Evolutionary conservation across 2,113 vertebrate species (phyloP), one percentile per base, ranked within the genome.

Genomic region (Saimiri boliviensis): DNA sequence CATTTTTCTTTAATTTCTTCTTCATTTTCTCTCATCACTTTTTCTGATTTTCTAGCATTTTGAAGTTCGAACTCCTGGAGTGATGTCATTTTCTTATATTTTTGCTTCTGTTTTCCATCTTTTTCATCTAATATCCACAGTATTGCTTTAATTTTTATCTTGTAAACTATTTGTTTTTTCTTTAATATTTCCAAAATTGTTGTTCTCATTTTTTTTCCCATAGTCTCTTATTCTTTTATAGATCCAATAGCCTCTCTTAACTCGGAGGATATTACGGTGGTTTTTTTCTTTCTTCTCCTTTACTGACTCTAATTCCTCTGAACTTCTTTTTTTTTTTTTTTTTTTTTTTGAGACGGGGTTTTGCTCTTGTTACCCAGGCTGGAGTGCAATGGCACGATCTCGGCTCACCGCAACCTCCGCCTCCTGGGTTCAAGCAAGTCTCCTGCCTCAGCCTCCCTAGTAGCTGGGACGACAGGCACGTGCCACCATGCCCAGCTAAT

Each of bases 1-100:
- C 35, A 40, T 16, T 70, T 68, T 84, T 86, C 40, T 82, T 37
- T 42, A 45, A 70, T 58, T 83, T 58, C 32, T 66, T 30, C 63
- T 86, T 30, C 42, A 12, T 49, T 30, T 91, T 60, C 27, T 71
- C 47, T 70, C 42, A 86, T n/a, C 37, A 58, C 17, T 68, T 58
- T 87, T 87, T n/a, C 49, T 92, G 6, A 68, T 91, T n/a, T 96
- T 35, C 40, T 82, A 35, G 47, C 17, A 81, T 83, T 96, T 96
- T 91, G 37, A 94, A 6, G 8, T 40, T 88, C 21, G 12, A 83
- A 84, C 37, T 68, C n/a, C n/a, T 45, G 23, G 8, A 76, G 68
- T 66, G 25, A 77, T 49, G 27, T 49, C 47, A 42, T 68, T 92
- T 77, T 81, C 25, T 86, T n/a, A 20, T 17, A 32, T 93, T 81